Evolutionary conservation across 2,797 vertebrate species (phyloP).

Genomic region (Anolis apletophallus): DNA sequence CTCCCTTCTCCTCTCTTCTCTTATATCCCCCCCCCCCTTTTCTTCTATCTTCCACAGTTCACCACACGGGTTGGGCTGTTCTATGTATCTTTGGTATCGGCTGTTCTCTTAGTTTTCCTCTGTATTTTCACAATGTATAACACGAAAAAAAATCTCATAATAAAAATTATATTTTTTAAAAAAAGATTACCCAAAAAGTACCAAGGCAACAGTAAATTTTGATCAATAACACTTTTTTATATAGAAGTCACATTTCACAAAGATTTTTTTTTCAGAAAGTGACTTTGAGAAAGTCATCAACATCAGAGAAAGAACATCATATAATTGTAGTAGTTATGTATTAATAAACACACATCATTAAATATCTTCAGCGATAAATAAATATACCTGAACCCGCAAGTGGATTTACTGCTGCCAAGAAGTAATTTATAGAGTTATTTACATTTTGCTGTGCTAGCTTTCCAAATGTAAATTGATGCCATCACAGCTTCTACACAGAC

Average conservation of each 20-base stretch:
- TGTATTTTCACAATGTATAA: no score
- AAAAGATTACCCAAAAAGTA: neutral
- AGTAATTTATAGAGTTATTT: slow-evolving; percentile 35
- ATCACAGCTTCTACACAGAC: neutral
- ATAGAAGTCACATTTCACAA: neutral
- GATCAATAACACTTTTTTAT: neutral
- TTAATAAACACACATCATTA: slow-evolving; percentile 26
- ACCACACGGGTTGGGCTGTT: no score
- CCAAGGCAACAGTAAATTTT: neutral
- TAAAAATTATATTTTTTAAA: no score
- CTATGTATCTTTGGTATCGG: no score
- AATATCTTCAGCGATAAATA: slow-evolving; percentile 25
- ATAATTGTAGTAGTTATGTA: slow-evolving; percentile 15
- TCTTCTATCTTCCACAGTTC: no score
- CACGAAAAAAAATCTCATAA: no score
- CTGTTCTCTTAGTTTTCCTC: no score
- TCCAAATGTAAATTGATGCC: slow-evolving; percentile 9
- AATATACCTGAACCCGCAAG: slow-evolving; percentile 12
- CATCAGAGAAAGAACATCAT: slow-evolving; percentile 6
- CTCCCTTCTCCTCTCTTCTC: no score
- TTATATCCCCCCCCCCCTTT: no score
- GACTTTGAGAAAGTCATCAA: slow-evolving; percentile 8
- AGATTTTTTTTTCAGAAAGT: neutral
- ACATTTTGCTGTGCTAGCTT: slow-evolving; percentile 24
- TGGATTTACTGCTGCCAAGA: slow-evolving; percentile 14